Percentiles rank a stretch among this genome's conserved stretches.
phyloP scores from a whole-genome alignment of 2,113 vertebrate genomes.

The Cottus gobio region DNA sequence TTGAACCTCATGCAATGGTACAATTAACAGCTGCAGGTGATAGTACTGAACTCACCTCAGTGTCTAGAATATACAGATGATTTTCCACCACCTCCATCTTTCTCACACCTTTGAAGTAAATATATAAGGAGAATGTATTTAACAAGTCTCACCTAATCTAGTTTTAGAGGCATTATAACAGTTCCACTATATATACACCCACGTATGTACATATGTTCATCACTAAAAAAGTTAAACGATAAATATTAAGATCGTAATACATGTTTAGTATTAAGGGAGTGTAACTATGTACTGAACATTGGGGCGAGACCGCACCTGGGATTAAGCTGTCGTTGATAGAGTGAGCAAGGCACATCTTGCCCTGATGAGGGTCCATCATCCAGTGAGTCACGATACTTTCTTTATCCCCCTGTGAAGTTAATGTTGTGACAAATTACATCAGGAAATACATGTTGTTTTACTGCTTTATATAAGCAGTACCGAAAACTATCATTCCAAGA shows the following conservation, averaged over 20 bases:
- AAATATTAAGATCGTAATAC: not conserved
- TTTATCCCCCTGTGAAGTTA: slow-evolving; percentile 84
- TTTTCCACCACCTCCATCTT: slow-evolving; percentile 90
- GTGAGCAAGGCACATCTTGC: slow-evolving; percentile 78
- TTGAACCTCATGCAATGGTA: not conserved
- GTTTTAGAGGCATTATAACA: not conserved
- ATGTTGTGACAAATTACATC: not conserved
- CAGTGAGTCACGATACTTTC: slow-evolving; percentile 87
- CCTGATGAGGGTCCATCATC: slow-evolving; percentile 80
- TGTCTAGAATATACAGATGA: slow-evolving; percentile 90
- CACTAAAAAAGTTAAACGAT: not conserved
- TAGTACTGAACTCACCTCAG: slow-evolving; percentile 82
- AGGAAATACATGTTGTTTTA: not conserved
- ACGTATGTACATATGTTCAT: not conserved
- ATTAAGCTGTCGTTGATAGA: slow-evolving; percentile 85
- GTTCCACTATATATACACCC: not conserved
- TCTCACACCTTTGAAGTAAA: slow-evolving; percentile 84
- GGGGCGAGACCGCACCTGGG: slow-evolving; percentile 81
- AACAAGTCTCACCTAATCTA: not conserved
- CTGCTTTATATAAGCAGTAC: not conserved
- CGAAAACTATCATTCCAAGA: not conserved
- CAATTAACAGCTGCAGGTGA: not conserved
- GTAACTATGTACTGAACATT: not conserved
- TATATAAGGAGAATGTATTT: not conserved
- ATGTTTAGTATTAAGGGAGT: not conserved